These are phyloP conservation scores for Drosophila anomalata DNA, from an alignment of 2,888 invertebrate species.

Conservation along the genomic window DNA sequence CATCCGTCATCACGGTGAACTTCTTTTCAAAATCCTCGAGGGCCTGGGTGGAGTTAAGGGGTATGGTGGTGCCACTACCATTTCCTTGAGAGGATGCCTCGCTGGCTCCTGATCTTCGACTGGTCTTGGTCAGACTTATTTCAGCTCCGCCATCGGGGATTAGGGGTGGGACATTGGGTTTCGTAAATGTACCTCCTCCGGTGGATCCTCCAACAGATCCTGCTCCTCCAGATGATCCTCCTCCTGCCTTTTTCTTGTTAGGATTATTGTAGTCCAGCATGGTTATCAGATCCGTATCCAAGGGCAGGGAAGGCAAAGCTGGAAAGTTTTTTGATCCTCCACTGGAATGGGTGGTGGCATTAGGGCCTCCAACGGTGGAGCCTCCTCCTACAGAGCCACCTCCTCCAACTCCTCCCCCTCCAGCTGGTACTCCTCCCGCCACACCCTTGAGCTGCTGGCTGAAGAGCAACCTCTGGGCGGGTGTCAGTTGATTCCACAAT, in stretches of 20 bases:
- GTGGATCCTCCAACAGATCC: not conserved
- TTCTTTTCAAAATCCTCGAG: constrained; percentile 82
- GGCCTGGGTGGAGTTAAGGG: constrained; percentile 77
- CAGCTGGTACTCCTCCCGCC: constrained; percentile 5
- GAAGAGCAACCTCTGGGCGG: constrained; percentile 73
- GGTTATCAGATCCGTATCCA: constrained; percentile 80
- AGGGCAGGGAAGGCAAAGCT: constrained; percentile 72
- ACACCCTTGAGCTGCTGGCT: constrained; percentile 78
- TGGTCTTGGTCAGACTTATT: constrained; percentile 15
- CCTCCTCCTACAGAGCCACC: constrained; percentile 7
- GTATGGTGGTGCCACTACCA: constrained; percentile 65
- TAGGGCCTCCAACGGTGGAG: not conserved
- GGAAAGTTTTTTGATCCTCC: constrained; percentile 58
- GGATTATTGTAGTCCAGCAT: constrained; percentile 81
- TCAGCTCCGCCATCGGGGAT: constrained; percentile 49
- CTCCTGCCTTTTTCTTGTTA: constrained; percentile 51
- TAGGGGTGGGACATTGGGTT: constrained; percentile 64
- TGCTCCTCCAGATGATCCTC: not conserved
- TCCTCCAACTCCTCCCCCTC: not conserved
- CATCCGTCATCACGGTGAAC: constrained; percentile 82
- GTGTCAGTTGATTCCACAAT: constrained; percentile 81
- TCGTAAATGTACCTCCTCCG: constrained; percentile 57
- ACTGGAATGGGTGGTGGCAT: not conserved
- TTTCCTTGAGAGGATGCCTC: not conserved
- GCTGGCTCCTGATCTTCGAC: constrained; percentile 4